Evolutionary conservation across 2,113 vertebrate species (phyloP).

Genomic region (Indicator indicator): DNA sequence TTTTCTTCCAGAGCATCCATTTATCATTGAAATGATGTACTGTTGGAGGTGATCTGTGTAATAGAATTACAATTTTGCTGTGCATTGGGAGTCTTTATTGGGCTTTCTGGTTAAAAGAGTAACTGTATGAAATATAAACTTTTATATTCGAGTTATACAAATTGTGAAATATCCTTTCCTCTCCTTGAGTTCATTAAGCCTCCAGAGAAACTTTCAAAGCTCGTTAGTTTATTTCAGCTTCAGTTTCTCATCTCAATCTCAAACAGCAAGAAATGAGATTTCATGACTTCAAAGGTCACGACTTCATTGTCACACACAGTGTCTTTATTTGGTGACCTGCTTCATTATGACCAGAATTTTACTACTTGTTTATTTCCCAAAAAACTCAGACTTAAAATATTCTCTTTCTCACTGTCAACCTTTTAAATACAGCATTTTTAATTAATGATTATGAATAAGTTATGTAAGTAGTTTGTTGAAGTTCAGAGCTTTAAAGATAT

Average conservation of each 20-base stretch:
- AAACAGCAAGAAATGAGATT: conserved; percentile 45
- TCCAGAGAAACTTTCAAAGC: conserved; percentile 47
- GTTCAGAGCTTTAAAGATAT: background rate
- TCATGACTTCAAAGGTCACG: conserved; percentile 49
- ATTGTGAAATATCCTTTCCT: conserved; percentile 53
- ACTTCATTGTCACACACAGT: background rate
- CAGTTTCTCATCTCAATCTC: conserved; percentile 42
- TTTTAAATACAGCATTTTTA: background rate
- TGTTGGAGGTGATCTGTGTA: background rate
- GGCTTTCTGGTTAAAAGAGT: conserved; percentile 14
- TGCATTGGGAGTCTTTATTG: background rate
- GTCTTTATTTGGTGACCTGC: conserved; percentile 4
- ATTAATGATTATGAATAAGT: background rate
- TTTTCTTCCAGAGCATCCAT: background rate
- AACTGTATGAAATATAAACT: conserved; percentile 40
- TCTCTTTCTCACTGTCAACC: background rate
- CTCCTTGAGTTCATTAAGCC: conserved; percentile 64
- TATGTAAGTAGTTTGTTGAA: background rate
- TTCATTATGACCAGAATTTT: conserved; percentile 18
- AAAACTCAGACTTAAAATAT: background rate
- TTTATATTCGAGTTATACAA: conserved; percentile 62
- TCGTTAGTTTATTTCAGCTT: conserved; percentile 58
- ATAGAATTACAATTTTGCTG: background rate
- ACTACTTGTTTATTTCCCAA: background rate
- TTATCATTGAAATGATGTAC: background rate